These are phyloP conservation scores for Xestia c-nigrum DNA, from an alignment of 2,888 invertebrate species.

Conservation along the genomic window DNA sequence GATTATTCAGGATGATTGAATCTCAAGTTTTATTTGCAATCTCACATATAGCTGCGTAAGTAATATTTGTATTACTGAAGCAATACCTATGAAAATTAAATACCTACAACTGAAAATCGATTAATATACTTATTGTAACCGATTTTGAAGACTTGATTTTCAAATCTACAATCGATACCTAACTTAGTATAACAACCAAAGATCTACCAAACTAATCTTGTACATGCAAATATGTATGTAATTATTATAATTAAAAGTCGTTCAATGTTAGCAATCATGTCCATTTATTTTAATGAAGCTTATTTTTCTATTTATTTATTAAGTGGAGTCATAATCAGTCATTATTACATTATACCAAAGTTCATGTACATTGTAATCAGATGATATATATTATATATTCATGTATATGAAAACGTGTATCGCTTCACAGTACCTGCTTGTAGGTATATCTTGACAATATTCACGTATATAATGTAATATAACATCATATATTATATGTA, in stretches of 20 bases:
- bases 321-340: slow-evolving; percentile 56
- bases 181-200: slow-evolving; percentile 42
- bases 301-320: slow-evolving; percentile 67
- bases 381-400: slow-evolving; percentile 49
- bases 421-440: slow-evolving; percentile 85
- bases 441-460: slow-evolving; percentile 85
- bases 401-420: slow-evolving; percentile 68
- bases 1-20: slow-evolving; percentile 39
- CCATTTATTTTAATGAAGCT: slow-evolving; percentile 64
- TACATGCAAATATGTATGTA: slow-evolving; percentile 47
- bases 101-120: slow-evolving; percentile 18
- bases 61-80: slow-evolving; percentile 34
- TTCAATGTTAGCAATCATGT: slow-evolving; percentile 55
- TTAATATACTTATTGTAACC: slow-evolving; percentile 5
- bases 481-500: slow-evolving; percentile 67
- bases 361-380: slow-evolving; percentile 56
- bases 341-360: slow-evolving; percentile 51
- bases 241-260: slow-evolving; percentile 27
- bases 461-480: slow-evolving; percentile 65
- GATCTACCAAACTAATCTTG: slow-evolving; percentile 41
- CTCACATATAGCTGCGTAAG: slow-evolving; percentile 40
- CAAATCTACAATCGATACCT: slow-evolving; percentile 30
- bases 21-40: slow-evolving; percentile 63
- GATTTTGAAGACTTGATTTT: slow-evolving; percentile 32
- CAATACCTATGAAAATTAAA: slow-evolving; percentile 11